phyloP scores from a whole-genome alignment of 2,888 invertebrate species.

The Eristalinus aeneus region DNA sequence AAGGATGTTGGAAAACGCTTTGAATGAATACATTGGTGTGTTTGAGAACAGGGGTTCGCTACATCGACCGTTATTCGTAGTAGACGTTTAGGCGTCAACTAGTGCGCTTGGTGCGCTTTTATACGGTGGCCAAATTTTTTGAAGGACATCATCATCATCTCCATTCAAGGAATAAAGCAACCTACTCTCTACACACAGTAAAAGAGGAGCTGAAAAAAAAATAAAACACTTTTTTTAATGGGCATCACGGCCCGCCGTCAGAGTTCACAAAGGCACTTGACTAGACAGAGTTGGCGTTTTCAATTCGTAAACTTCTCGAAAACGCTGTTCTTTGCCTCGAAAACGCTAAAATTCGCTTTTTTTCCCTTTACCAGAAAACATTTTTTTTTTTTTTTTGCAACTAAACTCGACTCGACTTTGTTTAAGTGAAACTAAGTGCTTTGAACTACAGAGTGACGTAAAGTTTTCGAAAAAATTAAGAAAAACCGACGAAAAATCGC shows the following conservation, averaged over 20 bases:
- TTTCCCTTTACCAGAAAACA: not conserved
- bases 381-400: not conserved
- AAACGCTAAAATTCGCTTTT: not conserved
- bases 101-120: conserved; percentile 81
- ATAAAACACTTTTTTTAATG: conserved; percentile 46
- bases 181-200: conserved; percentile 54
- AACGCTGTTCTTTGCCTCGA: not conserved
- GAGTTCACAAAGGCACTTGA: conserved; percentile 34
- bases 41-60: conserved; percentile 80
- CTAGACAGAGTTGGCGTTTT: conserved; percentile 35
- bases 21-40: conserved; percentile 70
- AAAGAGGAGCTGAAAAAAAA: conserved; percentile 32
- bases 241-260: conserved; percentile 33
- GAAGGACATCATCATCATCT: conserved; percentile 71
- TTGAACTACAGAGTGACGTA: conserved; percentile 3
- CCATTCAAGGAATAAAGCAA: conserved; percentile 71
- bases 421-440: not conserved
- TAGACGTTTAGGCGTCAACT: conserved; percentile 82
- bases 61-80: conserved; percentile 81
- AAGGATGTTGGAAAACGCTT: conserved; percentile 71
- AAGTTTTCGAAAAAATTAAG: conserved; percentile 27
- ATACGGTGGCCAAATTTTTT: conserved; percentile 75
- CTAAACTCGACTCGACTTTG: not conserved
- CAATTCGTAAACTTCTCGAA: not conserved
- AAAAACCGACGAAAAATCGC: conserved; percentile 17